phyloP scores from a whole-genome alignment of 2,113 vertebrate genomes.

The Hucho hucho region DNA sequence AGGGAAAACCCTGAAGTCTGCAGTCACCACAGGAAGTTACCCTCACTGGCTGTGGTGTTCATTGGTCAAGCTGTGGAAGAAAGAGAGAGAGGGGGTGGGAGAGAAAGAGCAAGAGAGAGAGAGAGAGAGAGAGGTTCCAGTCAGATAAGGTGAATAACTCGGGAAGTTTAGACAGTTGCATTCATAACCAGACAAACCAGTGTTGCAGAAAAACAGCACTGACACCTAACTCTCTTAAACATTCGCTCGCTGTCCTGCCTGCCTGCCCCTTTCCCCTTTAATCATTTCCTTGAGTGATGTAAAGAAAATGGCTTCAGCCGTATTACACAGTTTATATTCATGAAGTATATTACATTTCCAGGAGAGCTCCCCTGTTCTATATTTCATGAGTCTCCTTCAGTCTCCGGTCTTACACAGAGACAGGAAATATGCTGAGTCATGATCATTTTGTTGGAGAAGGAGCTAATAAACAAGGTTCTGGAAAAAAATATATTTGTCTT shows the following conservation, averaged over 20 bases:
- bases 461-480: conserved; percentile 57
- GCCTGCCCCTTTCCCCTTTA: conserved; percentile 12
- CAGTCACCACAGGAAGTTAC: conserved; percentile 64
- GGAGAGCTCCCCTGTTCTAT: conserved; percentile 16
- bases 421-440: conserved; percentile 54
- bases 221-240: conserved; percentile 23
- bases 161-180: conserved; percentile 22
- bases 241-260: conserved; percentile 18
- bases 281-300: conserved; percentile 31
- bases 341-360: conserved; percentile 37
- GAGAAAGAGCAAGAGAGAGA: conserved; percentile 17
- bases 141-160: not conserved
- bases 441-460: conserved; percentile 38
- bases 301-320: conserved; percentile 17
- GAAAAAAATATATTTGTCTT: conserved; percentile 58
- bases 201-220: conserved; percentile 28
- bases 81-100: conserved; percentile 12
- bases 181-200: conserved; percentile 31
- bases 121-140: conserved; percentile 1
- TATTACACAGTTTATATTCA: conserved; percentile 28
- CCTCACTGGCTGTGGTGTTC: conserved; percentile 54
- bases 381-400: conserved; percentile 39
- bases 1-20: conserved; percentile 47
- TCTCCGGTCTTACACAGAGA: conserved; percentile 24
- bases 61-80: conserved; percentile 50